phyloP scores from a whole-genome alignment of 2,113 vertebrate species.

The Peromyscus polionotus region DNA sequence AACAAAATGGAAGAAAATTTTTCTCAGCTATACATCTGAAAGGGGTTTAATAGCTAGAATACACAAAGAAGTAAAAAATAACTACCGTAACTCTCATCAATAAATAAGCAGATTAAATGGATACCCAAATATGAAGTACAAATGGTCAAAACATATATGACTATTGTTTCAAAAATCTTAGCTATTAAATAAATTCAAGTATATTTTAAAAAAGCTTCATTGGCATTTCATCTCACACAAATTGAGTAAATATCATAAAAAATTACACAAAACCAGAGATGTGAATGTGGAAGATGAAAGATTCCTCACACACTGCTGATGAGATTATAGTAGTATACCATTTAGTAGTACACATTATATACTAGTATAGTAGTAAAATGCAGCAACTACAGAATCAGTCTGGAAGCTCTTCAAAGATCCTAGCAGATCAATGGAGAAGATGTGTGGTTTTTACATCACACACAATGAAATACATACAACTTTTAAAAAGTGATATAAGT shows the following conservation, averaged over 20 bases:
- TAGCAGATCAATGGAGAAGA: constrained; percentile 23
- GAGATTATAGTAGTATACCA: not conserved
- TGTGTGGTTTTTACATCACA: not conserved
- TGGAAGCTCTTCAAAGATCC: not conserved
- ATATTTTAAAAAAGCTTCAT: not conserved
- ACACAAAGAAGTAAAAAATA: not conserved
- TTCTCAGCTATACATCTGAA: not conserved
- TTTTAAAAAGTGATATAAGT: not conserved
- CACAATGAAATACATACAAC: not conserved
- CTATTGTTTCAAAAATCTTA: not conserved
- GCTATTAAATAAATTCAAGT: not conserved
- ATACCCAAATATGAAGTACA: not conserved
- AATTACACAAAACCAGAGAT: not conserved
- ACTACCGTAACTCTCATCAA: not conserved
- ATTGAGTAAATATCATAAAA: not conserved
- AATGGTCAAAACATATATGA: not conserved
- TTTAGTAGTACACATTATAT: not conserved
- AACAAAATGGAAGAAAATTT: not conserved
- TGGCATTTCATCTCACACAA: not conserved
- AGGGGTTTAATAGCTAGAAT: not conserved
- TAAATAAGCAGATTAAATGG: not conserved
- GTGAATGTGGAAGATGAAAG: not conserved
- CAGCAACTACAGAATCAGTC: not conserved
- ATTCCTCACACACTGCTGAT: not conserved
- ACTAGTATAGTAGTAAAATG: not conserved